Evolutionary conservation across 2,888 invertebrate species (phyloP), one percentile per base, ranked within the genome.

Genomic region (Lasius fuliginosus): DNA sequence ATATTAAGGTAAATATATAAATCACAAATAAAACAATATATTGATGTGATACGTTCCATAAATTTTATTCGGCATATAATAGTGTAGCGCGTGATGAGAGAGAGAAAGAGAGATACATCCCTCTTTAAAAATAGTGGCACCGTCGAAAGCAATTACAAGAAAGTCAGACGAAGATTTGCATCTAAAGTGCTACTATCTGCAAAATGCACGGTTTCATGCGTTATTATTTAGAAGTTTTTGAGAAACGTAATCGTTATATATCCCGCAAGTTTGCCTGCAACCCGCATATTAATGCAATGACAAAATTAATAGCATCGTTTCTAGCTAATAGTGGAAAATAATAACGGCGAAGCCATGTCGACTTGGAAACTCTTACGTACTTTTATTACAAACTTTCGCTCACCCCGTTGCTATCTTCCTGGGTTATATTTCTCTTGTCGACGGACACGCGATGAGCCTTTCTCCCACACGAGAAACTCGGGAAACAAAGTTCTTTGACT

Each of bases 351-450:
- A 33, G 49, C 75, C 77, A 65, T 71, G 65, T 81, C 83, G 83
- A 83, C 85, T 90, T 85, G 86, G 85, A 89, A 89, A 89, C 87
- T 90, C 86, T 86, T 82, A 73, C 68, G 77, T 83, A 84, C 85
- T 79, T 85, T 86, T 88, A 82, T 67, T 71, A 79, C 76, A 85
- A 89, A 87, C 85, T 86, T 90, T 67, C 74, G 53, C 46, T 56
- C 67, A 42, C 60, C 71, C 65, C 46, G 23, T 56, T 67, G 64
- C 58, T 53, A 58, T 79, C 83, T 67, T 76, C 69, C 46, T 74
- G 75, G 81, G 83, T 88, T 88, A 86, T 83, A 83, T 88, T 90
- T 90, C 89, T 87, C 88, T 85, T 82, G 85, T 88, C 88, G 83
- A 86, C 90, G 87, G 86, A 84, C 85, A 90, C 90, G 86, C 90